Conservation (phyloP, 2,113 vertebrate genomes). For the Apodemus sylvaticus region DNA sequence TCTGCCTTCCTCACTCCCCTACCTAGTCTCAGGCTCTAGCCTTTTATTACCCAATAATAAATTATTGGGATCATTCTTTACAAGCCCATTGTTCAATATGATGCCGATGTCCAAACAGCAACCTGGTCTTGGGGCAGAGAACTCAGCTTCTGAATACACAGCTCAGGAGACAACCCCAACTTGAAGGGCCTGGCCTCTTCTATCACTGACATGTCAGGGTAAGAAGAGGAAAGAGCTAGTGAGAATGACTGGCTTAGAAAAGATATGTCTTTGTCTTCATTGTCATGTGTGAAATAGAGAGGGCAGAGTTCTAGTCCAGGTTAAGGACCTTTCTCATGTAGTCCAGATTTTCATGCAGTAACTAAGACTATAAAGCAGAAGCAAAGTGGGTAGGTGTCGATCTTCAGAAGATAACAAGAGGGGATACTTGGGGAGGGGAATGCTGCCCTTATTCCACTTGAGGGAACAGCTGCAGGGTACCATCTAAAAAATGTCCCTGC, state of each 20-base stretch:
- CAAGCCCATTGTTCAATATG: too few species aligned
- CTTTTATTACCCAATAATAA: too few species aligned
- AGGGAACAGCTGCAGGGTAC: not conserved
- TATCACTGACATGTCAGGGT: not conserved
- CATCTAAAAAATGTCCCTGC: not conserved
- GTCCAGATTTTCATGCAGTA: constrained; percentile 6
- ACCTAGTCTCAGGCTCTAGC: too few species aligned
- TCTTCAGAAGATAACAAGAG: not conserved
- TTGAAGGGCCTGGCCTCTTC: not conserved
- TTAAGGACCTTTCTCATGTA: not conserved
- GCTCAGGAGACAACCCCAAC: too few species aligned
- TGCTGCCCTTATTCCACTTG: not conserved
- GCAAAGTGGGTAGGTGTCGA: not conserved
- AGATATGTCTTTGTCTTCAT: not conserved
- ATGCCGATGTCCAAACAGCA: too few species aligned
- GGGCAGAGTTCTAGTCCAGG: not conserved
- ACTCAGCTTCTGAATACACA: too few species aligned
- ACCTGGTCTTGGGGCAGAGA: too few species aligned
- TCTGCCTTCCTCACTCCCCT: too few species aligned
- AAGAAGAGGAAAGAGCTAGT: not conserved
- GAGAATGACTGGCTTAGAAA: not conserved
- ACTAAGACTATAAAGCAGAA: not conserved
- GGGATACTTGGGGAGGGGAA: too few species aligned
- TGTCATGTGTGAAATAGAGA: not conserved
- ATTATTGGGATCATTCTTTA: too few species aligned